Evolutionary conservation across 2,888 invertebrate species (phyloP).

Genomic region (Romanomermis culicivorax): DNA sequence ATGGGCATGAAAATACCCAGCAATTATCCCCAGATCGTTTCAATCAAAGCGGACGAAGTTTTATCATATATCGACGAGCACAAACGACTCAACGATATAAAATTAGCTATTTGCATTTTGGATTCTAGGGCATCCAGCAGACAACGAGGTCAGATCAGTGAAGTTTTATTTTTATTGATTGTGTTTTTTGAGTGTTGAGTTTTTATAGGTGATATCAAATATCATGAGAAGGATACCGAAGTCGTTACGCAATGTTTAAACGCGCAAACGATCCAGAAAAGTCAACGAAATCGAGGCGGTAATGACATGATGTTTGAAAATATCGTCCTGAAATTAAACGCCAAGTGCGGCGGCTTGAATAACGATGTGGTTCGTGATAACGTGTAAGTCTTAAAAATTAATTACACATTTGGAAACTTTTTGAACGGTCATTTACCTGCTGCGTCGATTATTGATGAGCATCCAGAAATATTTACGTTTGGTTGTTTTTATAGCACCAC

Average conservation of each 20-base stretch:
- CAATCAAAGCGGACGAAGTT: not conserved
- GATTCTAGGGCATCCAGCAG: no score
- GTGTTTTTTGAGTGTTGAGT: not conserved
- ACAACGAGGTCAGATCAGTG: no score
- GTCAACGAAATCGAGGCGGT: not conserved
- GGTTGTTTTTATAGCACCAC: not conserved
- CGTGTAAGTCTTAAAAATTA: not conserved
- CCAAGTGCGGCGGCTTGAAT: not conserved
- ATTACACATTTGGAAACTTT: no score
- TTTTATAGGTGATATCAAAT: conserved; percentile 1
- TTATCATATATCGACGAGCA: not conserved
- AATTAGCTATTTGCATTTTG: no score
- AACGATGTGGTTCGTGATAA: not conserved
- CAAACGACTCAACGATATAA: not conserved
- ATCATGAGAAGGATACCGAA: not conserved
- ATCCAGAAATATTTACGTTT: no score
- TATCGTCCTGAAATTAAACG: not conserved
- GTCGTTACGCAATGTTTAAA: not conserved
- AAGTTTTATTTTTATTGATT: not conserved
- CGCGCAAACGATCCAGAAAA: not conserved
- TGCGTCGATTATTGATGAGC: no score
- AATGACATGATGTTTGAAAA: not conserved
- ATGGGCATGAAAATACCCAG: conserved; percentile 3
- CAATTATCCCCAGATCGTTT: not conserved
- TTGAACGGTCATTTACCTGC: no score